Evolutionary conservation across 2,888 invertebrate species (phyloP).

Genomic region (Ectemnius lituratus): DNA sequence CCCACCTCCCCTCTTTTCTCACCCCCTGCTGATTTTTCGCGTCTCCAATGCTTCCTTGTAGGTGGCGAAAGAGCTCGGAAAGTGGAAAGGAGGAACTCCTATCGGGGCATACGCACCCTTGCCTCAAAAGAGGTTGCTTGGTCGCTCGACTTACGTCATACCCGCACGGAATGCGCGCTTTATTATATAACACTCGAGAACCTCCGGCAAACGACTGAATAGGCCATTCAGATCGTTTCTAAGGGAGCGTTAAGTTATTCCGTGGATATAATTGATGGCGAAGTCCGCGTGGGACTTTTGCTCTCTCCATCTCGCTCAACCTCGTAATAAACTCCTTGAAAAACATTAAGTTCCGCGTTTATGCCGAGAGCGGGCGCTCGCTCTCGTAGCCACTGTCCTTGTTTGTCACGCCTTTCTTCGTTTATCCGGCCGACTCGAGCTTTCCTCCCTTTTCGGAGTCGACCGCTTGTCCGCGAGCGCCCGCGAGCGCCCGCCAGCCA

Average conservation of each 20-base stretch:
- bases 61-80: background rate
- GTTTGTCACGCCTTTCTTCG: background rate
- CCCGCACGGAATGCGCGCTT: conserved; percentile 68
- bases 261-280: conserved; percentile 76
- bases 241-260: conserved; percentile 77
- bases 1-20: background rate
- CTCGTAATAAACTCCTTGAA: conserved; percentile 69
- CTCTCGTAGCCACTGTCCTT: background rate
- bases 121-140: conserved; percentile 12
- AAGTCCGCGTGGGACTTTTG: conserved; percentile 70
- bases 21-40: background rate
- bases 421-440: background rate
- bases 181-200: conserved; percentile 77
- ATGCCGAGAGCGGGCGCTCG: conserved; percentile 37
- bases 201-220: conserved; percentile 75
- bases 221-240: conserved; percentile 76
- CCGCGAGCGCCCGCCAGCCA: no score
- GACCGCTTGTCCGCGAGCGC: background rate
- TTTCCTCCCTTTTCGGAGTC: background rate
- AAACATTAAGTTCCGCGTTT: conserved; percentile 59
- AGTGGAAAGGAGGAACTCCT: background rate
- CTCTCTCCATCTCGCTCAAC: conserved; percentile 47
- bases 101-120: conserved; percentile 37
- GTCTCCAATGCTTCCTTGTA: background rate
- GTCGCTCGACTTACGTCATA: conserved; percentile 65